Evolutionary conservation across 1,140 invertebrate species (phyloP), one percentile per base, ranked within the genome.

Genomic region (Nephotettix cincticeps): DNA sequence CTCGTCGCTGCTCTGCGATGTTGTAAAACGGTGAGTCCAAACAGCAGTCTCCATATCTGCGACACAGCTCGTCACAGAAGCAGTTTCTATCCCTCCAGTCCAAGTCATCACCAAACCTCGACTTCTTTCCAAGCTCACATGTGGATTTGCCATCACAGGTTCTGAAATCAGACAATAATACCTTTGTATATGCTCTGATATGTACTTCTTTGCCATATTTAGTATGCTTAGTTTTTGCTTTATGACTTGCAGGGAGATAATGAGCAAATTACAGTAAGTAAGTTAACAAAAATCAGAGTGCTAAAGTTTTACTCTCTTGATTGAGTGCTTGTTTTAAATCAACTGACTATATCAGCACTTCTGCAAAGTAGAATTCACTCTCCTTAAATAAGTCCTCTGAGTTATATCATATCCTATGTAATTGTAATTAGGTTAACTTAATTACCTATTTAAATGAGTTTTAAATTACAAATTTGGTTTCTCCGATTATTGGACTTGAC

Each of bases 31-130:
- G 70, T 0, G 84, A 82, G 71, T 86, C 84, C 0, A 81, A 74
- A 71, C 85, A 86, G 72, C 85, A 86, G 75, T 86, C 85, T 25
- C 84, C 84, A 71, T 83, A 86, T 1, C 77, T 73, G 23, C 75
- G 73, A 72, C 85, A 86, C 4, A 76, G 74, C 28, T 79, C 73
- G 73, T 86, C 85, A 72, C 85, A 86, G 30, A 83, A 77, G 73
- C 85, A 86, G 75, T 84, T 84, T n/a, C 82, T 75, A 13, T 79
- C 76, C 45, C 79, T 79, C 80, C 81, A 82, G 71, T 81, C 77
- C 51, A 77, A 30, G 43, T 72, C 69, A 30, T 76, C 76, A 13
- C 56, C 68, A 19, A 75, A 70, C 1, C 75, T 71, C 11, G 67
- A 70, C 2, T 66, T 29, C 21, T 58, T 54, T n/a, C 28, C 28